These are phyloP conservation scores for Polyergus mexicanus DNA, from an alignment of 1,140 invertebrate species.

Conservation along the genomic window DNA sequence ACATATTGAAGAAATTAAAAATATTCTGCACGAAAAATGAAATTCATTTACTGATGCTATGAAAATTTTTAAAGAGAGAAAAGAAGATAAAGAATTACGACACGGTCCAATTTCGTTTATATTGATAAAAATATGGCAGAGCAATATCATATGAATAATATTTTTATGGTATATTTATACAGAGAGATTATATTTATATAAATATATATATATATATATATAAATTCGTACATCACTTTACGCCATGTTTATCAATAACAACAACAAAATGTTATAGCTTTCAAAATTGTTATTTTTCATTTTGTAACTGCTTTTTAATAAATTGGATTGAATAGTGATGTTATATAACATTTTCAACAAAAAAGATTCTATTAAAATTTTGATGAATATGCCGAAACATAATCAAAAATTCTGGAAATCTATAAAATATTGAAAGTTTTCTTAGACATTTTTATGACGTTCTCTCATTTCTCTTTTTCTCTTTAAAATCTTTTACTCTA, in stretches of 20 bases:
- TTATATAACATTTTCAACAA: background rate
- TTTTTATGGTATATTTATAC: background rate
- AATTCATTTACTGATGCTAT: conserved; percentile 15
- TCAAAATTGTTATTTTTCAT: background rate
- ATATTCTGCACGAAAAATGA: background rate
- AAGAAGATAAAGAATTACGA: background rate
- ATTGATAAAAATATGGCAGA: background rate
- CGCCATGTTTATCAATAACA: background rate
- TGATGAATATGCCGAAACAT: background rate
- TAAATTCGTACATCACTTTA: background rate
- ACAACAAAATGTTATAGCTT: background rate
- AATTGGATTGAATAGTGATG: background rate
- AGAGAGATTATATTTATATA: conserved; percentile 14
- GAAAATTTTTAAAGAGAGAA: background rate
- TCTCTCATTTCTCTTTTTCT: background rate
- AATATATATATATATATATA: background rate
- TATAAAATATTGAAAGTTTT: background rate
- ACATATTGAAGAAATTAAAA: background rate
- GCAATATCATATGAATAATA: background rate
- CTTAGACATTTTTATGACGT: background rate
- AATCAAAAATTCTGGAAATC: background rate
- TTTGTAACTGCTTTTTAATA: background rate
- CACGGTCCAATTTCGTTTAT: background rate
- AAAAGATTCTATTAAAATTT: background rate
- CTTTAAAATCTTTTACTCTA: background rate